Base-by-base conservation (phyloP, 1,140 invertebrate genomes). In the Lucilia cuprina region DNA sequence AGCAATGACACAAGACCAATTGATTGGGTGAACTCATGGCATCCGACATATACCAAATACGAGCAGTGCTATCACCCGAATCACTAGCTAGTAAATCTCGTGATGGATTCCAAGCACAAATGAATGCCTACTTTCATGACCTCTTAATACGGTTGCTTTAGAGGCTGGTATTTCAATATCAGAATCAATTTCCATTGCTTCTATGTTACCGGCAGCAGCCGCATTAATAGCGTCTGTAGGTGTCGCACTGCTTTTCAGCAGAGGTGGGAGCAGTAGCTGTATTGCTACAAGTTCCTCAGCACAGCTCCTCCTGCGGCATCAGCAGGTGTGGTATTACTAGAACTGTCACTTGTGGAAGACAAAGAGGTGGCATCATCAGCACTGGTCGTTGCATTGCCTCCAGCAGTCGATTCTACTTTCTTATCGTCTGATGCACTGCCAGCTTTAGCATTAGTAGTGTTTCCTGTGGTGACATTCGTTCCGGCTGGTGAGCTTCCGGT, bases 81-180 rank as follows among this genome's bases (percentile, higher is more conserved):
- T 98, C 98, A 91, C 98, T 99, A 10, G 98, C 98, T 83, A 99
- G 91, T 5, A 99, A 93, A 93, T 99, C 98, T 75, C 96, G 97
- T 12, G 96, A 97, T 0, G 99, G 98, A 93, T 99, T 99, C 99
- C 99, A 99, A 5, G 98, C 98, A 94, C 98, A 99, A 86, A 99
- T 99, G 89, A 99, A 99, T 14, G 99, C 99, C 92, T 99, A 55
- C 97, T 99, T 92, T 99, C 98, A 91, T 99, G 99, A 0, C 98
- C 98, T 86, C 97, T 93, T 35, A 99, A 92, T 80, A 99, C 96
- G 12, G 97, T 99, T 0, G 98, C 97, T 93, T 98, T 98, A 85
- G 94, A 98, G 5, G 96, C 95, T 50, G 98, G 98, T 86, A 99
- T 99, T 93, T 98, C 97, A 87, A 98, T 97, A 74, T 94, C 94